Evolutionary conservation across 2,113 vertebrate genomes (phyloP).

Genomic region (Poicephalus gulielmi): DNA sequence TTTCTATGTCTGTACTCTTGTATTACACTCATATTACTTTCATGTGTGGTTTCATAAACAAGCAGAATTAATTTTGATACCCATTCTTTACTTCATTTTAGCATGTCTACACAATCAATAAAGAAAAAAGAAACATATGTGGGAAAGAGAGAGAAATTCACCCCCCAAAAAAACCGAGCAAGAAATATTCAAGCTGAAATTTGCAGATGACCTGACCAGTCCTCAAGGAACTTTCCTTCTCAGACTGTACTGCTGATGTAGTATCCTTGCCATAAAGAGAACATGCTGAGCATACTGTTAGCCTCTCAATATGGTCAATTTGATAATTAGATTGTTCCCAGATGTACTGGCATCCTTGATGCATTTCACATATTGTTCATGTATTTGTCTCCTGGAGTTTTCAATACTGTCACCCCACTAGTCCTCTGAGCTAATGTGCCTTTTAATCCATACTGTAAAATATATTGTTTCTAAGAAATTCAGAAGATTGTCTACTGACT

Average conservation of each 20-base stretch:
- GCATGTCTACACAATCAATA: not conserved
- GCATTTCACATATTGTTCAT: not conserved
- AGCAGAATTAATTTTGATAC: not conserved
- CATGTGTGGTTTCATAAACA: not conserved
- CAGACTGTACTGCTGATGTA: not conserved
- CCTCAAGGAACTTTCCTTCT: not conserved
- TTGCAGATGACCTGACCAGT: not conserved
- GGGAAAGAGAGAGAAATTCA: no score
- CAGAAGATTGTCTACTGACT: not conserved
- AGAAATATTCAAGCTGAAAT: not conserved
- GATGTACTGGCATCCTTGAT: not conserved
- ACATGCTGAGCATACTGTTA: not conserved
- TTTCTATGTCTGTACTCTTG: not conserved
- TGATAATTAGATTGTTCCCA: conserved; percentile 17
- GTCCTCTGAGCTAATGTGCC: not conserved
- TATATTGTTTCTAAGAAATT: not conserved
- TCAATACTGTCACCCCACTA: not conserved
- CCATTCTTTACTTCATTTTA: not conserved
- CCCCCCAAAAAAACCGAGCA: not conserved
- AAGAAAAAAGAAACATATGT: no score
- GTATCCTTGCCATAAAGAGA: not conserved
- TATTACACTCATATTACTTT: no score
- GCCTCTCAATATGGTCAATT: not conserved
- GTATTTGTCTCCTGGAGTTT: not conserved
- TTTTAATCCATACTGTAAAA: not conserved